phyloP scores from a whole-genome alignment of 2,888 invertebrate genomes.

The Heliconius ismenius region DNA sequence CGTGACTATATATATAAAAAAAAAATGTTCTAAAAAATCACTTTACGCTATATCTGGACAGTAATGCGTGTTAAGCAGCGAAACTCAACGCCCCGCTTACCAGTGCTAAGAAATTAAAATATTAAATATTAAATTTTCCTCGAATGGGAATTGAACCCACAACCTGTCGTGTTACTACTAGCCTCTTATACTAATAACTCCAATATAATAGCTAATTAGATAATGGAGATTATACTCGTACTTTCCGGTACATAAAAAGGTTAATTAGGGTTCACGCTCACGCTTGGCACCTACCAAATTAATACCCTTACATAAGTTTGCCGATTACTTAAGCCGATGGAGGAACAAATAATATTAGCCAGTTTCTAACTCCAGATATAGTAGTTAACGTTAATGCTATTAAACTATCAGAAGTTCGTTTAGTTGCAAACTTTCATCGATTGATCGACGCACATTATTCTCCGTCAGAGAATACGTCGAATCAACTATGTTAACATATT shows the following conservation, averaged over 20 bases:
- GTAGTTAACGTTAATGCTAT: conserved; percentile 44
- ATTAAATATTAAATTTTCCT: no score
- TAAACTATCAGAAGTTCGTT: conserved; percentile 44
- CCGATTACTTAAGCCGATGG: conserved; percentile 24
- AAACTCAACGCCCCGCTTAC: no score
- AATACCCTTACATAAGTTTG: conserved; percentile 36
- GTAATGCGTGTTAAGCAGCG: no score
- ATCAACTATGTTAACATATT: not conserved
- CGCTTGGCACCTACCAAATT: conserved; percentile 22
- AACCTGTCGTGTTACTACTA: no score
- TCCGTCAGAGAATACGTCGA: not conserved
- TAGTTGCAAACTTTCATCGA: conserved; percentile 31
- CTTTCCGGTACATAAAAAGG: not conserved
- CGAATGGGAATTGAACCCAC: no score
- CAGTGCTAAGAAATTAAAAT: no score
- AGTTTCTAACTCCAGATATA: conserved; percentile 21
- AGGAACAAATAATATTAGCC: conserved; percentile 39
- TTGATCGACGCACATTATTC: conserved; percentile 14
- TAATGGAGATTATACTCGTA: not conserved
- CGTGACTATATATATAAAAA: not conserved
- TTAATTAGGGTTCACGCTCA: conserved; percentile 16
- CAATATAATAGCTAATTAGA: not conserved
- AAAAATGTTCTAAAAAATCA: not conserved
- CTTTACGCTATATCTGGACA: no score
- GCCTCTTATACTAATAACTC: not conserved